A percentile compares a stretch with the other conserved stretches of the same genome.
Evolutionary conservation across 2,888 invertebrate species (phyloP).

Genomic region (Athalia cordata): DNA sequence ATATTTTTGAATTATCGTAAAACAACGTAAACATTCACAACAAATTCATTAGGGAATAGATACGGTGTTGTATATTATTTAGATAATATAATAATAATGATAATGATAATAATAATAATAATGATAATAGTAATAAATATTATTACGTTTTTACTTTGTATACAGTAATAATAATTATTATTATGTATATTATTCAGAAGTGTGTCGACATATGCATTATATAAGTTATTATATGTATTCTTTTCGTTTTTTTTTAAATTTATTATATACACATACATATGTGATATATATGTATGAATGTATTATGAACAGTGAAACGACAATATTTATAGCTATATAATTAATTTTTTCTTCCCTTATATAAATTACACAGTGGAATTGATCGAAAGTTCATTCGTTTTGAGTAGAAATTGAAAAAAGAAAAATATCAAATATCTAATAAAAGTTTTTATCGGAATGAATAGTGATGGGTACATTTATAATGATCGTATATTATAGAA

Average conservation of each 20-base stretch:
- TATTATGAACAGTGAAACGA: too few species aligned
- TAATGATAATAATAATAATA: conserved; percentile 59
- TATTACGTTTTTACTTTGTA: conserved; percentile 42
- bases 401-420: too few species aligned
- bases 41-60: conserved; percentile 61
- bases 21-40: conserved; percentile 70
- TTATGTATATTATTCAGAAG: conserved; percentile 31
- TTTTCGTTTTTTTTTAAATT: neutral
- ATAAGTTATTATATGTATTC: neutral
- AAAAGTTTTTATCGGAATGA: neutral
- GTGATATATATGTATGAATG: neutral
- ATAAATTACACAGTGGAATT: conserved; percentile 57
- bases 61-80: conserved; percentile 56
- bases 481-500: neutral
- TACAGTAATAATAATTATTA: conserved; percentile 5
- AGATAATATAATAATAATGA: conserved; percentile 53
- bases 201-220: conserved; percentile 54
- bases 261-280: neutral
- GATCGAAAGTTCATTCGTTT: conserved; percentile 54
- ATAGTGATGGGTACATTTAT: neutral
- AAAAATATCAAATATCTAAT: too few species aligned
- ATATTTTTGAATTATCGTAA: conserved; percentile 66
- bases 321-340: conserved; percentile 3
- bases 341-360: conserved; percentile 48
- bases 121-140: conserved; percentile 55